These are phyloP conservation scores for Phoebastria nigripes DNA, from an alignment of 2,797 vertebrate genomes.

Conservation along the genomic window DNA sequence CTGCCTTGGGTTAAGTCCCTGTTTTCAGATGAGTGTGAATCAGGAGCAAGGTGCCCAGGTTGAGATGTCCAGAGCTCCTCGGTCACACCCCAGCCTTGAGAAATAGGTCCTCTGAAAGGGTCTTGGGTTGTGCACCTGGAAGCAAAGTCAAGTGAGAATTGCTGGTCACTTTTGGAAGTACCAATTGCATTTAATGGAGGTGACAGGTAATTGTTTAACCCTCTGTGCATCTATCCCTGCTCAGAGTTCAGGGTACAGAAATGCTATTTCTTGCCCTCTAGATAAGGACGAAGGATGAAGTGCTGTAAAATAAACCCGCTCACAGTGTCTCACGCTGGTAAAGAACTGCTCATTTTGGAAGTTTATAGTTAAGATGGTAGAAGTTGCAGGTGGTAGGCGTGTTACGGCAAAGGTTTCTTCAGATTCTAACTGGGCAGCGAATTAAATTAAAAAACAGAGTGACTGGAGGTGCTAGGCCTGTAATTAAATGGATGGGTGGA, in stretches of 20 bases:
- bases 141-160: not conserved
- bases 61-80: not conserved
- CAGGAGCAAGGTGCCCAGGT: not conserved
- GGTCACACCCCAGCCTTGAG: not conserved
- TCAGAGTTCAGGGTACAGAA: not conserved
- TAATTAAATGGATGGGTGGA: slow-evolving; percentile 59
- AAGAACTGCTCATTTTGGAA: not conserved
- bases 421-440: slow-evolving; percentile 29
- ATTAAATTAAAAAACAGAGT: slow-evolving; percentile 38
- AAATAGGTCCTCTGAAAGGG: not conserved
- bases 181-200: fast-evolving
- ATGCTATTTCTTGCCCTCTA: not conserved
- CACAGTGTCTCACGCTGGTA: not conserved
- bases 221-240: not conserved
- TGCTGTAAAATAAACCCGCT: not conserved
- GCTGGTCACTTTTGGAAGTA: not conserved
- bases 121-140: not conserved
- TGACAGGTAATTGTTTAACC: not conserved
- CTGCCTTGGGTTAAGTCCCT: not conserved
- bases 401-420: slow-evolving; percentile 31
- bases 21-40: not conserved
- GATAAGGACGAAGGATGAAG: not conserved
- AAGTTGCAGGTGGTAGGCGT: not conserved
- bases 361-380: not conserved
- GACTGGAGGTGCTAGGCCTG: slow-evolving; percentile 21